phyloP scores from a whole-genome alignment of 2,888 invertebrate species.

The Dasysyrphus albostriatus region DNA sequence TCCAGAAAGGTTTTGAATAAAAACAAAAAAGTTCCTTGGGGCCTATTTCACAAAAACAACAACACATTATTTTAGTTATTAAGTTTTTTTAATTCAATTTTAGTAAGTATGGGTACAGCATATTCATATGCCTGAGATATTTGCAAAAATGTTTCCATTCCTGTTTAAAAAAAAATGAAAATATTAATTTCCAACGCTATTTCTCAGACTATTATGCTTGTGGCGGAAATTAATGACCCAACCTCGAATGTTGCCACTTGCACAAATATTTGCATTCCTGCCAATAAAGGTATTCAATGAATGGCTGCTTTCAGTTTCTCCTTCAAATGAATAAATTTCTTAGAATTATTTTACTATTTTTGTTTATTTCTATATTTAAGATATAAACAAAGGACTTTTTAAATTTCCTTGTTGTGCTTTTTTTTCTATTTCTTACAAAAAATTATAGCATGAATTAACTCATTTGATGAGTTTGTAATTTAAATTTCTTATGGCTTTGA shows the following conservation, averaged over 20 bases:
- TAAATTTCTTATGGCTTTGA: slow-evolving; percentile 13
- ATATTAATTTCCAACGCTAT: background rate
- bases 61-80: too few relatives aligned
- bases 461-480: background rate
- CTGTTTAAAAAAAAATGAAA: too few relatives aligned
- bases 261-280: slow-evolving; percentile 58
- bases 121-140: too few relatives aligned
- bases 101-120: too few relatives aligned
- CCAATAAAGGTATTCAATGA: slow-evolving; percentile 64
- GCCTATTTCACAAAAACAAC: too few relatives aligned
- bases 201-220: background rate
- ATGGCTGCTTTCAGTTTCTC: slow-evolving; percentile 16
- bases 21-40: too few relatives aligned
- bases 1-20: too few relatives aligned
- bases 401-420: background rate
- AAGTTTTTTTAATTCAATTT: too few relatives aligned
- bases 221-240: slow-evolving; percentile 38
- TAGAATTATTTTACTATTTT: background rate
- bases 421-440: background rate
- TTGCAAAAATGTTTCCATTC: too few relatives aligned
- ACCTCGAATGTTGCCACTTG: slow-evolving; percentile 42
- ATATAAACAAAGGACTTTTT: slow-evolving; percentile 2
- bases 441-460: background rate
- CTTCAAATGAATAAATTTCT: slow-evolving; percentile 20
- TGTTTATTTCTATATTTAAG: slow-evolving; percentile 9